Conservation (phyloP, 1,140 invertebrate species). For the Zaprionus gabonicus region DNA sequence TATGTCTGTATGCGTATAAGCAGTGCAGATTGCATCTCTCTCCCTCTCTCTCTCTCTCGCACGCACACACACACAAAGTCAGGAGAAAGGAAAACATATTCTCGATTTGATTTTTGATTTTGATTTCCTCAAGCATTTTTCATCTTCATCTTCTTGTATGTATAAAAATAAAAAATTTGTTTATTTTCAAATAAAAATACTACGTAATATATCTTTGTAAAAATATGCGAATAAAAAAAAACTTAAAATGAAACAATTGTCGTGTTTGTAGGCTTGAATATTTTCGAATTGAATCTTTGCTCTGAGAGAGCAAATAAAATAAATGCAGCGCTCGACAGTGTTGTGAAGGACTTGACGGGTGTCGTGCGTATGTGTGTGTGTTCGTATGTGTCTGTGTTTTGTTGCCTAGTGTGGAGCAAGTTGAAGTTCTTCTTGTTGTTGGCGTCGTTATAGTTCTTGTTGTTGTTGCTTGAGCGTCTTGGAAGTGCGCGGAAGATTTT, state of each 20-base stretch:
- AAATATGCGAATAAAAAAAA: conserved; percentile 62
- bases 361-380: background rate
- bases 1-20: conserved; percentile 3
- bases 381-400: conserved; percentile 11
- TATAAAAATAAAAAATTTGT: conserved; percentile 76
- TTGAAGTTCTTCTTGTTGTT: conserved; percentile 28
- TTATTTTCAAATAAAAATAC: conserved; percentile 60
- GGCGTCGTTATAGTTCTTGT: conserved; percentile 21
- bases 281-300: conserved; percentile 22
- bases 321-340: conserved; percentile 5
- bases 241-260: conserved; percentile 50
- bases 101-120: conserved; percentile 36
- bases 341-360: background rate
- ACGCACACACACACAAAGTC: conserved; percentile 7
- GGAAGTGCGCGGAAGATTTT: conserved; percentile 10
- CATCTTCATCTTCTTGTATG: conserved; percentile 34
- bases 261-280: conserved; percentile 17
- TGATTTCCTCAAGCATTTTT: conserved; percentile 24
- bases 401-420: conserved; percentile 27
- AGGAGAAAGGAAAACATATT: conserved; percentile 25
- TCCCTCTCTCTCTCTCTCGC: background rate
- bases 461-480: conserved; percentile 23
- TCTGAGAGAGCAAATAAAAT: conserved; percentile 22
- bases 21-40: background rate
- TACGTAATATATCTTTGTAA: conserved; percentile 36